These are phyloP conservation scores for Paratilapia polleni DNA, from an alignment of 2,113 vertebrate species.

Conservation along the genomic window DNA sequence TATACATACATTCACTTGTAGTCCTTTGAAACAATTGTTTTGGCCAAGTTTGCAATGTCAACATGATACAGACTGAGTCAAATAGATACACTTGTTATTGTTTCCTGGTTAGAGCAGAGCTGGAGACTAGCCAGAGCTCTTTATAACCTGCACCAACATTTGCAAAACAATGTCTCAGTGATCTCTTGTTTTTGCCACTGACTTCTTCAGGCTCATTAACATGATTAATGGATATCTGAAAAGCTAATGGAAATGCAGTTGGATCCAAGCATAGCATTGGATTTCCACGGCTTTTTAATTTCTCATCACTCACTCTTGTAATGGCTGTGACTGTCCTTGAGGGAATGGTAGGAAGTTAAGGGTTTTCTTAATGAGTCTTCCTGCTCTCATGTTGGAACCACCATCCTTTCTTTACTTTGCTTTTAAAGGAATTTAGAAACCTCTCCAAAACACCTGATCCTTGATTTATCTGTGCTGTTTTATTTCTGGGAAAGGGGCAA, in stretches of 20 bases:
- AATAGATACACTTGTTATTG: constrained; percentile 40
- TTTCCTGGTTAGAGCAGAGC: constrained; percentile 29
- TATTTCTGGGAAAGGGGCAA: constrained; percentile 19
- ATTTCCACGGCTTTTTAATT: constrained; percentile 47
- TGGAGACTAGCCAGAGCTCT: constrained; percentile 47
- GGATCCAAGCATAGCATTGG: constrained; percentile 47
- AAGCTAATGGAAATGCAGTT: constrained; percentile 47
- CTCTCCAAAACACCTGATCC: constrained; percentile 25
- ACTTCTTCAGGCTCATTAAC: constrained; percentile 44
- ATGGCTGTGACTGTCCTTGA: constrained; percentile 12
- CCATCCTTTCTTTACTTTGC: neutral
- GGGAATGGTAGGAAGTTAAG: constrained; percentile 16
- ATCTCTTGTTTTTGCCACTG: constrained; percentile 37
- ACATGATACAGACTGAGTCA: constrained; percentile 40
- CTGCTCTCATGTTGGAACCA: neutral
- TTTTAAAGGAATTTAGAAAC: constrained; percentile 36
- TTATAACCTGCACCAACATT: constrained; percentile 37
- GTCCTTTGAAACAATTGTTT: constrained; percentile 37
- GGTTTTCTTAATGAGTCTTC: constrained; percentile 27
- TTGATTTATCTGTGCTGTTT: constrained; percentile 19
- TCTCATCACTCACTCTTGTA: constrained; percentile 39
- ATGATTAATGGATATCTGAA: constrained; percentile 61
- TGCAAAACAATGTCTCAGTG: constrained; percentile 39
- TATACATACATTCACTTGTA: constrained; percentile 8
- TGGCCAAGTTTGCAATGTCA: constrained; percentile 41